Evolutionary conservation across 1,140 invertebrate species (phyloP), one percentile per base, ranked within the genome.

Genomic region (Ganaspis sp.): DNA sequence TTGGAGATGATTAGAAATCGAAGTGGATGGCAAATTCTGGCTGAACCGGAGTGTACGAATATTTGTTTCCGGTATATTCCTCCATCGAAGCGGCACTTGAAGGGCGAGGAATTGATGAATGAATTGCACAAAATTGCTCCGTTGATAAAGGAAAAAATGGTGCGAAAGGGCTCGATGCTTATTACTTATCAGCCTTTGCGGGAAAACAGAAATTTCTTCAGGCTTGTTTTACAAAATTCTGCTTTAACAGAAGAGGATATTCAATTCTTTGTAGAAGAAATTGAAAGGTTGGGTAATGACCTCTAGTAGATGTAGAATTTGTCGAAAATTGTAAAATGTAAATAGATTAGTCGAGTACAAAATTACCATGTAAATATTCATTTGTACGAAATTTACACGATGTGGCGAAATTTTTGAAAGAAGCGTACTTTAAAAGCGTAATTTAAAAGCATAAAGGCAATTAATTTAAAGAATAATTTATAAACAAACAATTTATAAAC

Each of bases 11-110:
- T 97, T n/a, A 92, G 92, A 54, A 87, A 93, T 26, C 88, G 95
- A 42, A 92, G 94, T 0, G 95, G 95, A 0, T 98, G 97, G 89
- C 89, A 93, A 82, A 86, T 97, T 49, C 93, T 98, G 0, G 76
- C 96, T 0, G 93, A 96, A 77, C 98, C 97, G 0, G 96, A 98
- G 92, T 98, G 95, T 88, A 97, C 97, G 0, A 99, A 99, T 84
- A 94, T 99, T 1, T 98, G 96, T 86, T 99, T 99, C 88, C 99
- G 98, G 97, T 99, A 98, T 85, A 91, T 98, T 9, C 98, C 98
- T 4, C 92, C 93, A 23, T 96, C 94, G 53, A 88, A 82, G 29
- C 79, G 87, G 12, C 81, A 89, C 12, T 89, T 99, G 23, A 91
- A 94, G 29, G 91, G 92, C 8, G 87, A 91, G 1, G 94, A 96